phyloP scores from a whole-genome alignment of 2,888 invertebrate species.

The Ochlodes sylvanus region DNA sequence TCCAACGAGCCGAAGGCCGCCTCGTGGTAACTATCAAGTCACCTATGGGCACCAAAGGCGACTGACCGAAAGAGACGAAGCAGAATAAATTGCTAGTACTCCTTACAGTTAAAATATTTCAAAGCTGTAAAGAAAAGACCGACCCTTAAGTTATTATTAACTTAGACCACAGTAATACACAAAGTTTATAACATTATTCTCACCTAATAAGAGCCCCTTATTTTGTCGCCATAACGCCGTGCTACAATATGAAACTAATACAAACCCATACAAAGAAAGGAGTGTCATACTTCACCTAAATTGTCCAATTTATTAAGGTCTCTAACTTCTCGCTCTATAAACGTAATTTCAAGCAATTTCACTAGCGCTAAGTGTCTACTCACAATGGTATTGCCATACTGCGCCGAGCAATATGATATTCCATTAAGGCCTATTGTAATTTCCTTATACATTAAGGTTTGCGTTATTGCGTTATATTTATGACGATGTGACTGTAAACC shows the following conservation, averaged over 20 bases:
- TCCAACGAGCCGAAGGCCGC: no score
- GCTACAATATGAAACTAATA: conserved; percentile 27
- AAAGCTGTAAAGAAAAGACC: neutral
- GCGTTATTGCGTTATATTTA: conserved; percentile 36
- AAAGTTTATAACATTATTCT: conserved; percentile 13
- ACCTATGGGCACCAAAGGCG: no score
- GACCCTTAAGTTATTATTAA: neutral
- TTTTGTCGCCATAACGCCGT: conserved; percentile 21
- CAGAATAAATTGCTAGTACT: no score
- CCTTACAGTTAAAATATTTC: no score
- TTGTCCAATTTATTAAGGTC: conserved; percentile 37
- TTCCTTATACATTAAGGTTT: conserved; percentile 36
- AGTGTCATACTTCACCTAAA: conserved; percentile 36
- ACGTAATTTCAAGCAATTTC: conserved; percentile 35
- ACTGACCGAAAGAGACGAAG: no score
- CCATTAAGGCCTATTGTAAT: conserved; percentile 38
- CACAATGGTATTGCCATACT: conserved; percentile 35
- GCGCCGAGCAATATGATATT: conserved; percentile 34
- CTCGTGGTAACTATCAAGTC: no score
- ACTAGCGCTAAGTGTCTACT: conserved; percentile 24
- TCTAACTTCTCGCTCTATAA: conserved; percentile 27
- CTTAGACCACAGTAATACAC: conserved; percentile 1
- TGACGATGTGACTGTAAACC: conserved; percentile 32
- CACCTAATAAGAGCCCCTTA: conserved; percentile 21
- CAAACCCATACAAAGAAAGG: conserved; percentile 34